These are phyloP conservation scores for Tympanoctomys barrerae DNA, from an alignment of 2,797 vertebrate genomes.

Conservation along the genomic window DNA sequence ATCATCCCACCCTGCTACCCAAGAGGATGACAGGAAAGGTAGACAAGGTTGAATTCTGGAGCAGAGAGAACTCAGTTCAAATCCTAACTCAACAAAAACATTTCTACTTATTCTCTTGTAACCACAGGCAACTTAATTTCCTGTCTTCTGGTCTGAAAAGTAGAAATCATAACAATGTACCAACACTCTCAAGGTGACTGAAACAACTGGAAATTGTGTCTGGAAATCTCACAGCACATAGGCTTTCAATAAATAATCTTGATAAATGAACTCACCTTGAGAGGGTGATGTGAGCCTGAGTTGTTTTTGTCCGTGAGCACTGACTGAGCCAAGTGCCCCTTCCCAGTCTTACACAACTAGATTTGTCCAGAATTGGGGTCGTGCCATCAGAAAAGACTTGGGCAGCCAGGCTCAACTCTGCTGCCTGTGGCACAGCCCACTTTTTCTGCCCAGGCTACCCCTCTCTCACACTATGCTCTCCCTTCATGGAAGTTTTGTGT, in stretches of 20 bases:
- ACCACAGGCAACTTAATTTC: background rate
- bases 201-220: fast-evolving
- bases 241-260: background rate
- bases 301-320: background rate
- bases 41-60: background rate
- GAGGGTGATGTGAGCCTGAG: no score
- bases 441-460: background rate
- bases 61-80: background rate
- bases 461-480: fast-evolving
- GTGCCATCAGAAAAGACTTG: background rate
- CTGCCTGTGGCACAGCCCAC: fast-evolving
- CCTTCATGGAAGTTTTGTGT: background rate
- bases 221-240: background rate
- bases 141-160: background rate
- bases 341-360: background rate
- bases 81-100: background rate
- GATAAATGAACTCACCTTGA: background rate
- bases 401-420: background rate
- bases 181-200: background rate
- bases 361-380: background rate
- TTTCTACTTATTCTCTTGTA: fast-evolving
- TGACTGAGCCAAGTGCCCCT: background rate
- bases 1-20: background rate
- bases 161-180: background rate
- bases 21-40: background rate